Evolutionary conservation across 1,140 invertebrate species (phyloP).

Genomic region (Drosophila subobscura): DNA sequence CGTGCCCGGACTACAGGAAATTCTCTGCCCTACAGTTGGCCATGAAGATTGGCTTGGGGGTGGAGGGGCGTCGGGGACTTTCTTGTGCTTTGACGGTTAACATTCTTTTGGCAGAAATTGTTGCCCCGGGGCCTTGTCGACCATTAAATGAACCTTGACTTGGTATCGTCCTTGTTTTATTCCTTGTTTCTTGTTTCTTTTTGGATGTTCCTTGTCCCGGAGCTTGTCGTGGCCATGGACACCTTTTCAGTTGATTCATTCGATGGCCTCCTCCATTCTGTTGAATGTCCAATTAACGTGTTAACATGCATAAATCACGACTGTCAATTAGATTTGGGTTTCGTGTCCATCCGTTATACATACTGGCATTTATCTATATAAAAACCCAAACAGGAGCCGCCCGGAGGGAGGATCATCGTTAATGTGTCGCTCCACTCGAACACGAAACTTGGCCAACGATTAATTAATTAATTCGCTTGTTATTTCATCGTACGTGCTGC

Average conservation of each 20-base stretch:
- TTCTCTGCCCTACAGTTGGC: constrained; percentile 20
- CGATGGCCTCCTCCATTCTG: constrained; percentile 33
- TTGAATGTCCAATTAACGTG: constrained; percentile 48
- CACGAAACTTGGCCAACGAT: constrained; percentile 53
- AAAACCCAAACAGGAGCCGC: not conserved
- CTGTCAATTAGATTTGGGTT: constrained; percentile 60
- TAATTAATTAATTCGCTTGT: constrained; percentile 78
- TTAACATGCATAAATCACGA: constrained; percentile 64
- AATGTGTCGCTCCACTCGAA: constrained; percentile 63
- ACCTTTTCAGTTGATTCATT: constrained; percentile 24
- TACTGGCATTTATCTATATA: not conserved
- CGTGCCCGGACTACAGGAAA: constrained; percentile 31
- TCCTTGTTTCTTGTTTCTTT: too few relatives aligned
- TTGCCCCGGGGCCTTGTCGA: constrained; percentile 2
- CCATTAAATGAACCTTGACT: constrained; percentile 46
- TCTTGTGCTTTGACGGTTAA: constrained; percentile 4
- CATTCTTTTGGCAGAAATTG: constrained; percentile 17
- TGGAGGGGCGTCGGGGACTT: constrained; percentile 1
- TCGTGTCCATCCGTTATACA: constrained; percentile 19
- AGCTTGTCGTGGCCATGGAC: constrained; percentile 11
- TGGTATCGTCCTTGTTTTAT: not conserved
- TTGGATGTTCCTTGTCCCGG: not conserved
- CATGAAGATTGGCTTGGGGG: constrained; percentile 16
- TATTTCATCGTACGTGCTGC: constrained; percentile 53
- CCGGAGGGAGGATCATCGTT: constrained; percentile 19